Conservation (phyloP, 2,797 vertebrate genomes). For the Spinibarbus caldwelli region DNA sequence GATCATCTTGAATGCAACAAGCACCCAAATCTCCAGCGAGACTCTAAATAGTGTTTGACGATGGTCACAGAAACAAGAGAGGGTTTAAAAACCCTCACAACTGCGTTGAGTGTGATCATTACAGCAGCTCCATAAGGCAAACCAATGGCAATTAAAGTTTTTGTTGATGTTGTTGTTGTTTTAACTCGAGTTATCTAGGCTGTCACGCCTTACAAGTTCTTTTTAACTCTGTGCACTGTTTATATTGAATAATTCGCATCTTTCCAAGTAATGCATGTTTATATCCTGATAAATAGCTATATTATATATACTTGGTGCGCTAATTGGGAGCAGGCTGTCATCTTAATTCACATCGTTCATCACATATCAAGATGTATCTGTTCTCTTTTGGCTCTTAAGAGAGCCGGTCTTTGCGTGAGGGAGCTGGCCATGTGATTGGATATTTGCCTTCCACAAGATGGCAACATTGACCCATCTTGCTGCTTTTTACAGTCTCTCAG, state of each 20-base stretch:
- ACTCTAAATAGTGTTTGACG: constrained; percentile 76
- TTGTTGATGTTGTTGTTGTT: constrained; percentile 44
- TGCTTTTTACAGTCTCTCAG: constrained; percentile 20
- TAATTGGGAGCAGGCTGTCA: constrained; percentile 9
- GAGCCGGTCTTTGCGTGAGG: background rate
- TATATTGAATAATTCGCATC: background rate
- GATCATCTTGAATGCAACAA: constrained; percentile 81
- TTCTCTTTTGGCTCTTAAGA: background rate
- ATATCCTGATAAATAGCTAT: background rate
- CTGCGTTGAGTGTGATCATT: constrained; percentile 70
- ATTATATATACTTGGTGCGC: background rate
- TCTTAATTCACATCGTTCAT: background rate
- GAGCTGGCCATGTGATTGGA: constrained; percentile 2
- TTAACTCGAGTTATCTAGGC: constrained; percentile 63
- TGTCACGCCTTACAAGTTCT: constrained; percentile 66
- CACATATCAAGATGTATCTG: background rate
- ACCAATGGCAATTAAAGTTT: constrained; percentile 70
- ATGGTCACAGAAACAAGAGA: constrained; percentile 78
- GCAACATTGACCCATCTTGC: constrained; percentile 64
- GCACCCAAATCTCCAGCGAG: constrained; percentile 78
- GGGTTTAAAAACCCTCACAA: constrained; percentile 70
- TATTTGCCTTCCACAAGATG: constrained; percentile 64
- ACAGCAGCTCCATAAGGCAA: constrained; percentile 69
- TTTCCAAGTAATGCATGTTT: background rate
- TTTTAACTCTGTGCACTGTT: background rate